Evolutionary conservation across 1,140 invertebrate species (phyloP).

Genomic region (Metaphire vulgaris): DNA sequence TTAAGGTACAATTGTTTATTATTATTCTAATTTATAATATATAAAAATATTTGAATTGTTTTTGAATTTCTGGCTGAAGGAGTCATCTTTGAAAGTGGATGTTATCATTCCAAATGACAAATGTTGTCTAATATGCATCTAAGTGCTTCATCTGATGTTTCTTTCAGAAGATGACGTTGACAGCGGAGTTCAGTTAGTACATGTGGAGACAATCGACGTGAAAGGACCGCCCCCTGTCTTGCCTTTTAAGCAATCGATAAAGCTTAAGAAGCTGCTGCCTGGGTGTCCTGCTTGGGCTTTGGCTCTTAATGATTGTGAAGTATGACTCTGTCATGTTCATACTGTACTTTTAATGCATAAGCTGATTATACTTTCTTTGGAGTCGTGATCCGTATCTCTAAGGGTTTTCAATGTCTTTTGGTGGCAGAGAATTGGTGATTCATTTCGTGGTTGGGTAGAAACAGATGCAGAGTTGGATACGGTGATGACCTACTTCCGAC

Average conservation of each 20-base stretch:
- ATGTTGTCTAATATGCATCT: not conserved
- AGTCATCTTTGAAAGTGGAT: too few species aligned
- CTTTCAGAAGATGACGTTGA: not conserved
- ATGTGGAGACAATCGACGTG: not conserved
- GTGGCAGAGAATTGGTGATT: constrained; percentile 50
- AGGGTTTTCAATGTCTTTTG: not conserved
- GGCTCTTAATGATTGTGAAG: constrained; percentile 46
- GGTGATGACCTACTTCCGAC: constrained; percentile 49
- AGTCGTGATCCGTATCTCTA: not conserved
- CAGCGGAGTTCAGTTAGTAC: not conserved
- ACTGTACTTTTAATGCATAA: not conserved
- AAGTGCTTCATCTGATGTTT: not conserved
- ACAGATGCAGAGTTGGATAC: constrained; percentile 49
- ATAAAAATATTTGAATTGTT: too few species aligned
- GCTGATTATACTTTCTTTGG: not conserved
- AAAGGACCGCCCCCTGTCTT: not conserved
- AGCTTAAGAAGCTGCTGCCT: constrained; percentile 32
- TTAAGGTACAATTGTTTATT: too few species aligned
- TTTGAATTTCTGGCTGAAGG: too few species aligned
- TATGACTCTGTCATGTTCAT: constrained; percentile 18
- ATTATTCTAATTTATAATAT: too few species aligned
- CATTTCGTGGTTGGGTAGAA: constrained; percentile 50
- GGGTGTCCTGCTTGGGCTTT: constrained; percentile 45
- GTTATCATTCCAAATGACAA: too few species aligned
- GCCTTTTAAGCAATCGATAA: constrained; percentile 25